Conservation (phyloP, 2,113 vertebrate genomes). For the Gallinago jamesoni region DNA sequence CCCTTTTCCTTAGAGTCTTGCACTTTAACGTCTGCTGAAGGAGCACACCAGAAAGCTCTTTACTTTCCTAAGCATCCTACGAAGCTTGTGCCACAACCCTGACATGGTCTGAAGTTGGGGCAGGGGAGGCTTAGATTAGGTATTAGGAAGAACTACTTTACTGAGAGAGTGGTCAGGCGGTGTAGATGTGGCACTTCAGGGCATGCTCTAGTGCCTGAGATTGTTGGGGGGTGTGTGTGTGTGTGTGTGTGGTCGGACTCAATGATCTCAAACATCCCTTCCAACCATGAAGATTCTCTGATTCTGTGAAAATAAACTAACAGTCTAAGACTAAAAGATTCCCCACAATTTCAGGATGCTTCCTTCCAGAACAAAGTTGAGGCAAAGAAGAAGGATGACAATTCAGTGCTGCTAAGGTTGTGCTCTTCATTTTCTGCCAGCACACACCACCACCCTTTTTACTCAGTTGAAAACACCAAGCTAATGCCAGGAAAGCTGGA, state of each 20-base stretch:
- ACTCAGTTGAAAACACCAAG: background rate
- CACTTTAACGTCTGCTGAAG: background rate
- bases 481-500: background rate
- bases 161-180: too few species aligned
- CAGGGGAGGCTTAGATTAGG: too few species aligned
- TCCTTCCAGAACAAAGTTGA: background rate
- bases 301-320: background rate
- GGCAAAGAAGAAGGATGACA: background rate
- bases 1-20: background rate
- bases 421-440: background rate
- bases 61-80: background rate
- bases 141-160: too few species aligned
- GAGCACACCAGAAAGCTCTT: background rate
- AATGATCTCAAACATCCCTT: too few species aligned
- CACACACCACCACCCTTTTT: background rate
- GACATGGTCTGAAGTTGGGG: background rate
- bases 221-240: too few species aligned
- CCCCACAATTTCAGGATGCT: background rate
- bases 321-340: background rate
- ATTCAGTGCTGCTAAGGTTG: background rate
- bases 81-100: background rate
- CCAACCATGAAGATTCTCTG: too few species aligned
- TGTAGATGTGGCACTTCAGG: too few species aligned
- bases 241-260: too few species aligned
- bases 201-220: too few species aligned